Evolutionary conservation across 2,113 vertebrate species (phyloP), one percentile per base, ranked within the genome.

Genomic region (Strigops habroptila): DNA sequence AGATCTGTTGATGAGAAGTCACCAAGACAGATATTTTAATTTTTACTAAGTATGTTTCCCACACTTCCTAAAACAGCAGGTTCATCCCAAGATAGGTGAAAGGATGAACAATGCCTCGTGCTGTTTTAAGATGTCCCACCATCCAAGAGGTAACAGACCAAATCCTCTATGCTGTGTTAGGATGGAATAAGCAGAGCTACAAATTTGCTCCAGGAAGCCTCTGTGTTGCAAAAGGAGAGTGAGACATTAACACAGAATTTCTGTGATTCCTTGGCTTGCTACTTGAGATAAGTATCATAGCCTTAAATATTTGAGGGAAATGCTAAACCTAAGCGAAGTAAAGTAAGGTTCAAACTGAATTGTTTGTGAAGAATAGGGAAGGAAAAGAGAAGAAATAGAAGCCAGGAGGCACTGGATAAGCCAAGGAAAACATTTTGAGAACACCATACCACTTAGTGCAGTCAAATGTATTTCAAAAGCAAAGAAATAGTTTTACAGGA

Each of bases 361-460:
- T 93, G 57, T 88, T 93, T 90, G 82, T 69, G 90, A 95, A 92
- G 43, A 90, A 91, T 30, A 85, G 57, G 53, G 59, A 89, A 88
- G 73, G 80, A 86, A 94, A 88, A 86, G 76, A 91, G 90, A 90
- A 88, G 48, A 28, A 84, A 83, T 37, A 75, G 65, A 79, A 25
- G 88, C 92, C 93, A 96, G 74, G 23, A 90, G 44, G 77, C 46
- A 79, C 3, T 33, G 63, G 69, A 52, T 41, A 87, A 87, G 96
- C 96, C 96, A 96, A 94, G 74, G 65, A 96, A 96, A 94, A 96
- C 41, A 95, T 76, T 94, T 89, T 65, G 65, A 93, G 88, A 96
- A 87, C 6, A 3, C 52, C 51, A 68, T 87, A 84, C 74, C 74
- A 91, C 91, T 96, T 92, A 87, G 46, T 33, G 46, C 80, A 93